Percentiles rank a stretch among this genome's conserved stretches.
These are phyloP conservation scores for Entosphenus tridentatus DNA, from an alignment of 2,113 vertebrate species.

Conservation along the genomic window DNA sequence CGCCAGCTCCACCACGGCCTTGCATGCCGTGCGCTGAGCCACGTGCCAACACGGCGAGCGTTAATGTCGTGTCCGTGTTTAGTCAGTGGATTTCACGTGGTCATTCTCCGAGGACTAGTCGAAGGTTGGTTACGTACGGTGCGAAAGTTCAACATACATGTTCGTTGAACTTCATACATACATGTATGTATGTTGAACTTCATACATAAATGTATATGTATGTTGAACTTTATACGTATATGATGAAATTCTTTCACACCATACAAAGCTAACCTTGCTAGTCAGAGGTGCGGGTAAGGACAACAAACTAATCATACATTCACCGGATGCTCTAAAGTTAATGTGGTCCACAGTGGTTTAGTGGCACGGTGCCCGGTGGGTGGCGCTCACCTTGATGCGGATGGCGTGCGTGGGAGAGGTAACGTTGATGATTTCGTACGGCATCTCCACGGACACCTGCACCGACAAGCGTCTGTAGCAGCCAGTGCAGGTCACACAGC, in stretches of 20 bases:
- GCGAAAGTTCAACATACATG: no score
- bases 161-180: not conserved
- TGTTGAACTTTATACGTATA: not conserved
- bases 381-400: conserved; percentile 33
- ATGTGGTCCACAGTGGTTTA: not conserved
- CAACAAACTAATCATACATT: not conserved
- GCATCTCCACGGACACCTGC: conserved; percentile 41
- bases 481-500: conserved; percentile 9
- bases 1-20: conserved; percentile 32
- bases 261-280: no score
- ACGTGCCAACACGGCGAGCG: not conserved
- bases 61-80: no score
- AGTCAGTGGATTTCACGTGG: no score
- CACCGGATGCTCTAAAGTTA: conserved; percentile 7
- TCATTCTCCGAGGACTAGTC: no score
- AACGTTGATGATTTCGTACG: conserved; percentile 26
- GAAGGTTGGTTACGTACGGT: no score
- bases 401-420: conserved; percentile 27
- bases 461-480: conserved; percentile 29
- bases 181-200: no score
- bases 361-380: not conserved
- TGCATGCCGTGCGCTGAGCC: conserved; percentile 37
- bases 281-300: no score
- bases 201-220: not conserved
- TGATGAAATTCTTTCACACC: not conserved